Base-by-base conservation (phyloP, 2,113 vertebrate species). In the Aegotheles bennettii region DNA sequence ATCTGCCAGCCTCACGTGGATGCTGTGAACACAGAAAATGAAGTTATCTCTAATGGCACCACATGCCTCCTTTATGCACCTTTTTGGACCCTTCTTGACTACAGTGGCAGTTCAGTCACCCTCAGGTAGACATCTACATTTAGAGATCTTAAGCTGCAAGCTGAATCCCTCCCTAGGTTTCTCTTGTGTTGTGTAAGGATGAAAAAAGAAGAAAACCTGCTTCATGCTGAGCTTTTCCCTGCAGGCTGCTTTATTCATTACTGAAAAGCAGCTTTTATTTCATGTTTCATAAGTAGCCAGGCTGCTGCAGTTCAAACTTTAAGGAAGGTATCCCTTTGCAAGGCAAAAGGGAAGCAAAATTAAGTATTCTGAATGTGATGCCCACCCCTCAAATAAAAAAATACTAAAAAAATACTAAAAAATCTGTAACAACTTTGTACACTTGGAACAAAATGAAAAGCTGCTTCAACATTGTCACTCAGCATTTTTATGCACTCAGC, bases 261-360 rank as follows among this genome's bases (percentile, higher is more conserved):
- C 82, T 50, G 57, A 76, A 64, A 85, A 80, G 43, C 75, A 80
- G 79, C 63, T 86, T 92, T 93, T 48, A 69, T 59, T 88, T 80
- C 43, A 15, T 42, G 56, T 70, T 47, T 54, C 68, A 31, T 18
- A 35, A 80, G 67, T 57, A 79, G 59, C 75, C 43, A 11, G 54
- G 3, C 38, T 42, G 47, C 85, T 73, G 48, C 53, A 45, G 67
- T 53, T 92, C 33, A 5, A 17, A 10, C 67, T 74, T 53, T 29
- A 61, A 80, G 75, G 26, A 65, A 2, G 17, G 25, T 23, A 48
- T 69, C 36, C 54, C 36, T 40, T 56, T 10, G 23, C 56, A 50
- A 80, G 85, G 45, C n/a, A 53, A 80, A 88, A 56, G 19, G 9
- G 59, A 56, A 61, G 29, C 4, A 36, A 85, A 64, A 68, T 51